Conservation (phyloP, 2,797 vertebrate species). For the Mormyrus proboscirostris region DNA sequence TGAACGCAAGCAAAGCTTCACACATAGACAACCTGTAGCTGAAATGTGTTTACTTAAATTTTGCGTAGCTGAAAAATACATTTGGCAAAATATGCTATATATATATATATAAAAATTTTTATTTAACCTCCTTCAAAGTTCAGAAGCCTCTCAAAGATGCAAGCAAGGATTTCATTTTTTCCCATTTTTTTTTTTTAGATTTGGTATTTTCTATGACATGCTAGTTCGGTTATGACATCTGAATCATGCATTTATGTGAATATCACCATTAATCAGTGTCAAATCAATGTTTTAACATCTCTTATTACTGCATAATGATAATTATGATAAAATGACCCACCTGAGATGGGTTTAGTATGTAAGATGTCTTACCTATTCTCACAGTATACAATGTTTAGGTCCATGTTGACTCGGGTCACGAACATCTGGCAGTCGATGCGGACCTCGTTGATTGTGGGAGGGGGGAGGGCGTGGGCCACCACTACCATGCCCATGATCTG, state of each 20-base stretch:
- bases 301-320: background rate
- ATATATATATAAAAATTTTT: background rate
- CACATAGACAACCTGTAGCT: background rate
- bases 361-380: slow-evolving; percentile 81
- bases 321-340: background rate
- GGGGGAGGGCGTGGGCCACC: slow-evolving; percentile 90
- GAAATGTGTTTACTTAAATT: background rate
- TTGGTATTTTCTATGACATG: background rate
- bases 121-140: slow-evolving; percentile 2
- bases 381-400: slow-evolving; percentile 99
- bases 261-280: background rate
- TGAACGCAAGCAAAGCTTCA: slow-evolving; percentile 3
- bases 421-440: slow-evolving; percentile 99
- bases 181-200: background rate
- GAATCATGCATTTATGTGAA: background rate
- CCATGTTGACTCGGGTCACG: slow-evolving; percentile 97
- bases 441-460: slow-evolving; percentile 98
- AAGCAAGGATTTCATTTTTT: background rate
- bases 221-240: background rate
- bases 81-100: background rate
- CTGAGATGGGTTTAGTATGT: background rate
- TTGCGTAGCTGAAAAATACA: background rate
- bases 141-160: background rate
- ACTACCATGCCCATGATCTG: slow-evolving; percentile 98
- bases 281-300: background rate